Percentiles rank a stretch among this genome's conserved stretches.
phyloP scores from a whole-genome alignment of 2,113 vertebrate species.

The Nannospalax galili region DNA sequence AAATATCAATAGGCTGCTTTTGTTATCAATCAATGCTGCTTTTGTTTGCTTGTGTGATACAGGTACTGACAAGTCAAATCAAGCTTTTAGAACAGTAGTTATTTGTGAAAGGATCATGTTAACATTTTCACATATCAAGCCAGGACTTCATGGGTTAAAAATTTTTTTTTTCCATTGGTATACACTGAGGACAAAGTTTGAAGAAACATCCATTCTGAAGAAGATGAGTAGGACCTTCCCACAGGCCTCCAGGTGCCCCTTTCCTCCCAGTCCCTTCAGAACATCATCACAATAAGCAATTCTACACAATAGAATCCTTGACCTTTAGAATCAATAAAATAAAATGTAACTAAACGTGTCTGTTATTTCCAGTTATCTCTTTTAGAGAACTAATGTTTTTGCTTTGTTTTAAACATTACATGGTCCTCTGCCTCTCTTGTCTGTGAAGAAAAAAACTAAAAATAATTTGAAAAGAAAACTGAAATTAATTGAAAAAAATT shows the following conservation, averaged over 20 bases:
- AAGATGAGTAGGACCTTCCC: background rate
- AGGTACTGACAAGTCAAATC: background rate
- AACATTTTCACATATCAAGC: background rate
- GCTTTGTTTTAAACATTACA: background rate
- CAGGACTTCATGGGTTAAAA: background rate
- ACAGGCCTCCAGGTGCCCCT: background rate
- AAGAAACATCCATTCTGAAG: background rate
- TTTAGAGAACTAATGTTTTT: background rate
- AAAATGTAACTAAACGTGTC: background rate
- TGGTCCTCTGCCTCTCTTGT: background rate
- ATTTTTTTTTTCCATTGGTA: background rate
- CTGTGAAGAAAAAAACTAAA: no score
- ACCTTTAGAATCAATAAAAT: background rate
- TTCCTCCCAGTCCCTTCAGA: slow-evolving; percentile 8
- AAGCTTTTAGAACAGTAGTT: background rate
- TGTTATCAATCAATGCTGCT: background rate
- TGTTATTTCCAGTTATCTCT: background rate
- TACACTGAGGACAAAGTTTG: background rate
- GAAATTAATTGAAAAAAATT: no score
- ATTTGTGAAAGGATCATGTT: background rate
- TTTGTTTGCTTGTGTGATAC: background rate
- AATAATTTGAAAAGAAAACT: no score
- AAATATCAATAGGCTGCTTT: background rate
- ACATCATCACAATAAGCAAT: background rate
- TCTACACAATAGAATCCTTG: background rate